Conservation (phyloP, 2,113 vertebrate genomes). For the Dissostichus mawsoni region DNA sequence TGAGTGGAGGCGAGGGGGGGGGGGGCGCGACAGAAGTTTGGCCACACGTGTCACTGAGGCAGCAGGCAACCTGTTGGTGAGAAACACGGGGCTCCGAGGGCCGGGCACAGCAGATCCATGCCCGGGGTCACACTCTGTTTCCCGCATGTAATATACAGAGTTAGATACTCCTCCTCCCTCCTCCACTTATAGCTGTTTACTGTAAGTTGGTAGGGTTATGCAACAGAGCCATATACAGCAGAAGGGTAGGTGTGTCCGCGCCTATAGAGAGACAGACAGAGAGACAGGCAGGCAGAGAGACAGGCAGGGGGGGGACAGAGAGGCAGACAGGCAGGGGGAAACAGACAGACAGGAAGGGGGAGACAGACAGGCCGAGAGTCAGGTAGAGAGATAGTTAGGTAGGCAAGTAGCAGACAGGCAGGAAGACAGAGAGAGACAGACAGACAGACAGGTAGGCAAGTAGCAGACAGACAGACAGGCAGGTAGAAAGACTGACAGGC, state of each 20-base stretch:
- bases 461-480: too few species aligned
- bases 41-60: slow-evolving; percentile 78
- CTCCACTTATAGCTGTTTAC: slow-evolving; percentile 59
- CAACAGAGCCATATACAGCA: slow-evolving; percentile 64
- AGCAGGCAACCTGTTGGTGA: slow-evolving; percentile 73
- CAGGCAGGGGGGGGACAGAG: neutral
- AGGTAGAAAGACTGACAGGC: too few species aligned
- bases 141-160: neutral
- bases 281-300: neutral
- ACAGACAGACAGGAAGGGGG: too few species aligned
- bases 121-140: neutral
- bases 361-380: too few species aligned
- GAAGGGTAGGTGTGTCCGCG: slow-evolving; percentile 53
- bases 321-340: neutral
- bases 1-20: neutral
- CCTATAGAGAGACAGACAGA: slow-evolving; percentile 46
- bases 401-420: too few species aligned
- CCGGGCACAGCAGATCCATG: neutral
- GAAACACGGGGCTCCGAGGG: neutral
- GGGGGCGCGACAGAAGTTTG: slow-evolving; percentile 69
- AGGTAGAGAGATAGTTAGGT: too few species aligned
- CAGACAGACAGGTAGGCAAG: too few species aligned
- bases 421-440: too few species aligned
- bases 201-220: slow-evolving; percentile 74
- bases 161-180: slow-evolving; percentile 5